Conservation (phyloP, 92 coral and sea anemone genomes). For the Nematostella vectensis region DNA sequence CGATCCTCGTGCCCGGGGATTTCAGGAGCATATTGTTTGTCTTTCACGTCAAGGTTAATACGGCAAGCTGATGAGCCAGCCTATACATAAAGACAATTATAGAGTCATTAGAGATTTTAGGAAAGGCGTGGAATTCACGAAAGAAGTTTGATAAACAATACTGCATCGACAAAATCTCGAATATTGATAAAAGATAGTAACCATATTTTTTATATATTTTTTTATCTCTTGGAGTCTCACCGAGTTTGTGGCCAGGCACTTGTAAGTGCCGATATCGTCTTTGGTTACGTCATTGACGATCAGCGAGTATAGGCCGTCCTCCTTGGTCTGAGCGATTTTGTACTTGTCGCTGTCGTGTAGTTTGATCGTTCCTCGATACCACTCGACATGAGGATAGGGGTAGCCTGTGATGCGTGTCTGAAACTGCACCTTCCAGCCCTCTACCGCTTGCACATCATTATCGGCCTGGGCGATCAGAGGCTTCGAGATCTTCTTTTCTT, state of each 20-base stretch:
- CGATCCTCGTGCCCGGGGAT: slow-evolving; percentile 66
- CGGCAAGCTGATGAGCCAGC: slow-evolving; percentile 74
- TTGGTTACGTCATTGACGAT: slow-evolving; percentile 69
- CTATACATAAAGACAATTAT: no score
- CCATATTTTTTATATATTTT: no score
- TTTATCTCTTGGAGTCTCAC: no score
- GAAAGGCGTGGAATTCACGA: no score
- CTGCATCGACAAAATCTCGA: no score
- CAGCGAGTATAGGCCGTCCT: slow-evolving; percentile 76
- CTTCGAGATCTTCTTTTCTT: slow-evolving; percentile 38
- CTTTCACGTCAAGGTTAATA: slow-evolving; percentile 64
- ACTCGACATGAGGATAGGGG: slow-evolving; percentile 83
- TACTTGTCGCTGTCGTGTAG: slow-evolving; percentile 74
- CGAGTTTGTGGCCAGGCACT: slow-evolving; percentile 69
- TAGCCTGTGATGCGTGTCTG: slow-evolving; percentile 59
- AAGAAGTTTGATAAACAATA: no score
- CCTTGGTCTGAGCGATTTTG: slow-evolving; percentile 60
- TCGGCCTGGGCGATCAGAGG: slow-evolving; percentile 63
- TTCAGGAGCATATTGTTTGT: slow-evolving; percentile 55
- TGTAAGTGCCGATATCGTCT: slow-evolving; percentile 69
- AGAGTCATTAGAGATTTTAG: no score
- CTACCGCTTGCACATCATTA: slow-evolving; percentile 60
- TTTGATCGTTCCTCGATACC: slow-evolving; percentile 64
- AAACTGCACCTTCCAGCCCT: slow-evolving; percentile 75
- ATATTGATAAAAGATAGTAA: no score